A percentile compares a stretch with the other conserved stretches of the same genome.
Conservation (phyloP, 2,888 invertebrate species). For the Pterostichus madidus region DNA sequence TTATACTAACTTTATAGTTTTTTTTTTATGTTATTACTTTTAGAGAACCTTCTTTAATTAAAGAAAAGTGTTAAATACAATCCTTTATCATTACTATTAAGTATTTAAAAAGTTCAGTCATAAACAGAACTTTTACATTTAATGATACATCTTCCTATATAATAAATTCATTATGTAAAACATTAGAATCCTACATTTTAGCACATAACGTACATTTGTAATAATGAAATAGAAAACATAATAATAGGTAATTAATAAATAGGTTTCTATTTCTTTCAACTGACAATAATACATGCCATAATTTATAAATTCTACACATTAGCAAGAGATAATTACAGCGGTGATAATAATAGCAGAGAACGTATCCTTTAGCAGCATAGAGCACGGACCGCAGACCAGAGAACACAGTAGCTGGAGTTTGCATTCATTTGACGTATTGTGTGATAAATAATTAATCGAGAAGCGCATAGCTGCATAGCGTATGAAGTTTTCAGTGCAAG, state of each 20-base stretch:
- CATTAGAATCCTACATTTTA: too few species aligned
- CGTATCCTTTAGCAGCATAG: slow-evolving; percentile 7
- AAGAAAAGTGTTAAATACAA: too few species aligned
- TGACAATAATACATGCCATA: slow-evolving; percentile 14
- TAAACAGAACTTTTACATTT: too few species aligned
- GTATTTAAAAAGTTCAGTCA: too few species aligned
- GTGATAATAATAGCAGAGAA: slow-evolving; percentile 16
- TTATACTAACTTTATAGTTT: too few species aligned
- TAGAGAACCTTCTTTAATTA: too few species aligned
- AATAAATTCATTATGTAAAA: too few species aligned
- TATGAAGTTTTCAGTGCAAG: slow-evolving; percentile 12
- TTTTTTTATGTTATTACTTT: too few species aligned
- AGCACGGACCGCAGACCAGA: too few species aligned
- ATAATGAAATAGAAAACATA: slow-evolving; percentile 43
- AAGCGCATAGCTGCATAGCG: slow-evolving; percentile 19
- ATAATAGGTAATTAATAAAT: slow-evolving; percentile 32
- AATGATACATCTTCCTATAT: too few species aligned
- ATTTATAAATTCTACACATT: slow-evolving; percentile 18
- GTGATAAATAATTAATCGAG: slow-evolving; percentile 42
- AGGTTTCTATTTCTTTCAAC: slow-evolving; percentile 10
- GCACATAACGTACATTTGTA: too few species aligned
- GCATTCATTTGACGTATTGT: slow-evolving; percentile 8
- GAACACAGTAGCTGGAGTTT: neutral
- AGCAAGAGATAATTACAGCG: neutral
- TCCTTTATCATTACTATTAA: too few species aligned